Percentiles rank a stretch among this genome's conserved stretches.
Evolutionary conservation across 2,888 invertebrate species (phyloP).

Genomic region (Mesorhabditis spiculigera): DNA sequence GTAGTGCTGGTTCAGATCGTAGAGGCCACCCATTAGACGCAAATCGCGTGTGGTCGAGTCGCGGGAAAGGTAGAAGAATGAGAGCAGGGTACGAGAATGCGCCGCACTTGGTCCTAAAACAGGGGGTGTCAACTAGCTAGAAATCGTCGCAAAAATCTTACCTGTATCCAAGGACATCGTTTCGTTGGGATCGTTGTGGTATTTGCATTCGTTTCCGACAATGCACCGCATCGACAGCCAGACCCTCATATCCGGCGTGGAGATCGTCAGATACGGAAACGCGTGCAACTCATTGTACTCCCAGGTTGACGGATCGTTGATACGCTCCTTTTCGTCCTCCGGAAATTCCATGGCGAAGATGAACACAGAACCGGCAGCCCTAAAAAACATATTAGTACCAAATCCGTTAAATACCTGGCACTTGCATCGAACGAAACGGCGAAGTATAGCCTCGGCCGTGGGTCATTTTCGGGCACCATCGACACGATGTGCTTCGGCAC

Average conservation of each 20-base stretch:
- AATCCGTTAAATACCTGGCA: neutral
- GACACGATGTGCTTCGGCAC: neutral
- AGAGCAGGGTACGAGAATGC: slow-evolving; percentile 1
- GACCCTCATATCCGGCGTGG: neutral
- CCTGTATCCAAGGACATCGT: slow-evolving; percentile 1
- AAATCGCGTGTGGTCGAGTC: neutral
- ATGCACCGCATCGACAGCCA: neutral
- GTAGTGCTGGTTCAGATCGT: neutral
- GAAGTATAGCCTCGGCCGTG: neutral
- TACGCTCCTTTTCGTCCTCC: neutral
- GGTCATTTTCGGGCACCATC: slow-evolving; percentile 4
- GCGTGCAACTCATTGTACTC: neutral
- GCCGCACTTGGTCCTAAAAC: slow-evolving; percentile 5
- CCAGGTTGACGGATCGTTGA: neutral
- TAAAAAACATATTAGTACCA: neutral
- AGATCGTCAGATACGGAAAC: neutral
- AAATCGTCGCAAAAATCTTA: neutral
- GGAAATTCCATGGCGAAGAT: neutral
- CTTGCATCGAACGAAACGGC: neutral
- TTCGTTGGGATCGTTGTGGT: neutral
- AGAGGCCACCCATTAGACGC: neutral
- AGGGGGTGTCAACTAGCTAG: neutral
- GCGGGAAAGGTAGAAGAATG: neutral
- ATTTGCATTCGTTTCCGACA: neutral
- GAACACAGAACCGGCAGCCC: neutral